Percentiles rank a stretch among this genome's conserved stretches.
phyloP scores from a whole-genome alignment of 2,113 vertebrate species.

The Acrocephalus arundinaceus region DNA sequence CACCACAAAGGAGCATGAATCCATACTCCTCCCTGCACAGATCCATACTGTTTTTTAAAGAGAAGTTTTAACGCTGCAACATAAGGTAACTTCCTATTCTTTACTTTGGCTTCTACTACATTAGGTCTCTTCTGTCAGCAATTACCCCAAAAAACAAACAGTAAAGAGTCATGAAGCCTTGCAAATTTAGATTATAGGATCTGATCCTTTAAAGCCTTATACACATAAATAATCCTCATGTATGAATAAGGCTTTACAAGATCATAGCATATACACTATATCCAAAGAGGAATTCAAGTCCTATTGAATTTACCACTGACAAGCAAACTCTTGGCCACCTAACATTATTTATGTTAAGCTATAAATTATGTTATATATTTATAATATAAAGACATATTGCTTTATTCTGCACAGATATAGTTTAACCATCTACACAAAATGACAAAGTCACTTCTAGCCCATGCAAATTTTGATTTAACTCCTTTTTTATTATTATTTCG shows the following conservation, averaged over 20 bases:
- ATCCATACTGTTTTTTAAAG: background rate
- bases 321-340: background rate
- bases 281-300: background rate
- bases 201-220: background rate
- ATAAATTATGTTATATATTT: background rate
- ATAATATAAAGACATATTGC: background rate
- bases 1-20: background rate
- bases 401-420: background rate
- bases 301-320: background rate
- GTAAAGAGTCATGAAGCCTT: background rate
- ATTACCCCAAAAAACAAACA: background rate
- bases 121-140: background rate
- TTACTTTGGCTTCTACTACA: background rate
- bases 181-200: background rate
- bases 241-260: constrained; percentile 7
- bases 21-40: background rate
- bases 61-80: background rate
- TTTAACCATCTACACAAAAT: background rate
- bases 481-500: background rate
- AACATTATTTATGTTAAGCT: background rate
- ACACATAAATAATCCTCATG: background rate
- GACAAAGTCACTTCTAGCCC: background rate
- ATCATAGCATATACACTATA: background rate
- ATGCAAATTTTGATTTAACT: background rate
- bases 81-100: background rate